These are phyloP conservation scores for Pampus argenteus DNA, from an alignment of 2,797 vertebrate genomes.

Conservation along the genomic window DNA sequence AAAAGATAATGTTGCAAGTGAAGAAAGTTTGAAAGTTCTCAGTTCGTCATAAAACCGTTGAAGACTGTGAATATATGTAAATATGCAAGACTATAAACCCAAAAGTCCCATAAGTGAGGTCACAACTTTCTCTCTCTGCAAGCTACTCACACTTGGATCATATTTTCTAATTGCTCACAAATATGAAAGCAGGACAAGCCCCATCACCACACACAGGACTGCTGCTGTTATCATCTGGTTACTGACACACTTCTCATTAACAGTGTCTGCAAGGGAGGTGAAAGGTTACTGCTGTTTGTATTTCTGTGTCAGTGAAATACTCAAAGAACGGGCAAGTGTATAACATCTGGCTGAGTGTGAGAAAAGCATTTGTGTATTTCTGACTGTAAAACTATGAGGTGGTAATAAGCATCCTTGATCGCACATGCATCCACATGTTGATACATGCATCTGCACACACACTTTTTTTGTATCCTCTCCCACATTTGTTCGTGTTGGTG, in stretches of 20 bases:
- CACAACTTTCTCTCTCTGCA: too few relatives aligned
- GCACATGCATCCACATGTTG: conserved; percentile 30
- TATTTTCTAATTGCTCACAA: background rate
- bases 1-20: too few relatives aligned
- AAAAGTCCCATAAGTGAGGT: too few relatives aligned
- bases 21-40: too few relatives aligned
- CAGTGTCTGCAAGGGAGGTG: conserved; percentile 59
- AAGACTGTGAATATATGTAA: too few relatives aligned
- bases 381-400: conserved; percentile 45
- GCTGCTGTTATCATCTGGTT: conserved; percentile 34
- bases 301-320: conserved; percentile 80
- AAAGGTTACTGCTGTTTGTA: conserved; percentile 79
- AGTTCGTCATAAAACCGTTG: too few relatives aligned
- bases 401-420: conserved; percentile 30
- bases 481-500: conserved; percentile 29
- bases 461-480: conserved; percentile 11
- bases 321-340: conserved; percentile 51
- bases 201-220: conserved; percentile 7
- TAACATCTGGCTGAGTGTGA: conserved; percentile 59
- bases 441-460: conserved; percentile 9
- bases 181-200: background rate
- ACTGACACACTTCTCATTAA: conserved; percentile 44
- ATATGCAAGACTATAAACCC: too few relatives aligned
- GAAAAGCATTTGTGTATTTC: conserved; percentile 56
- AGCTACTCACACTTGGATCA: too few relatives aligned